Conservation (phyloP, 2,888 invertebrate species). For the Drosophila fungiperda region DNA sequence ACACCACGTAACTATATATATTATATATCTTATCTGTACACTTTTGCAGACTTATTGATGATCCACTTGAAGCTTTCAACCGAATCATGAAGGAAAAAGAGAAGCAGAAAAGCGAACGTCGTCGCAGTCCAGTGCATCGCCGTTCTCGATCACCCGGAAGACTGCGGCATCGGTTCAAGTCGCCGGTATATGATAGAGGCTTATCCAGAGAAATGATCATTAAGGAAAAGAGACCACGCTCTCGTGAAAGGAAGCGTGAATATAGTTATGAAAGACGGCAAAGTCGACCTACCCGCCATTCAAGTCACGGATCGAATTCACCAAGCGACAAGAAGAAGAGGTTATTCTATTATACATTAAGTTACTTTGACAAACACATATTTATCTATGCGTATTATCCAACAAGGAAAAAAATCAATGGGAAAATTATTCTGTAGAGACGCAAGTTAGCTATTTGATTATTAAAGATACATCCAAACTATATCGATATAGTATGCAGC, state of each 20-base stretch:
- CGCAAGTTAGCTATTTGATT: conserved; percentile 1
- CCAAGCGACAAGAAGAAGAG: conserved; percentile 67
- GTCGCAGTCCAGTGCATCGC: conserved; percentile 86
- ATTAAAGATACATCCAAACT: not conserved
- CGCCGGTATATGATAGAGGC: conserved; percentile 76
- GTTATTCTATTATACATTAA: conserved; percentile 58
- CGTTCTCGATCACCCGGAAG: conserved; percentile 83
- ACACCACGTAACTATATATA: not conserved
- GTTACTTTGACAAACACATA: conserved; percentile 26
- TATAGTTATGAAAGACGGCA: conserved; percentile 67
- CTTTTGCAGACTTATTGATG: conserved; percentile 88
- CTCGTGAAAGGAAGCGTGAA: conserved; percentile 70
- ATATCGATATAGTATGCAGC: not conserved
- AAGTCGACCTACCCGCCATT: conserved; percentile 46
- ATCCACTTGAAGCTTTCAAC: conserved; percentile 94
- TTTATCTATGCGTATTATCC: conserved; percentile 1
- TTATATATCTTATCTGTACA: conserved; percentile 1
- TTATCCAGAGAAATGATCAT: conserved; percentile 66
- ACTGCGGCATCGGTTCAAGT: conserved; percentile 75
- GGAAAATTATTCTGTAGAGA: not conserved
- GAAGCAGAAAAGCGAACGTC: conserved; percentile 86
- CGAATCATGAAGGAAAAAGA: conserved; percentile 93
- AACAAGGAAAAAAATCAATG: conserved; percentile 9
- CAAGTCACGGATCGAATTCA: conserved; percentile 64
- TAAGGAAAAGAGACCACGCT: conserved; percentile 66